These are phyloP conservation scores for Perccottus glenii DNA, from an alignment of 2,113 vertebrate species.

Conservation along the genomic window DNA sequence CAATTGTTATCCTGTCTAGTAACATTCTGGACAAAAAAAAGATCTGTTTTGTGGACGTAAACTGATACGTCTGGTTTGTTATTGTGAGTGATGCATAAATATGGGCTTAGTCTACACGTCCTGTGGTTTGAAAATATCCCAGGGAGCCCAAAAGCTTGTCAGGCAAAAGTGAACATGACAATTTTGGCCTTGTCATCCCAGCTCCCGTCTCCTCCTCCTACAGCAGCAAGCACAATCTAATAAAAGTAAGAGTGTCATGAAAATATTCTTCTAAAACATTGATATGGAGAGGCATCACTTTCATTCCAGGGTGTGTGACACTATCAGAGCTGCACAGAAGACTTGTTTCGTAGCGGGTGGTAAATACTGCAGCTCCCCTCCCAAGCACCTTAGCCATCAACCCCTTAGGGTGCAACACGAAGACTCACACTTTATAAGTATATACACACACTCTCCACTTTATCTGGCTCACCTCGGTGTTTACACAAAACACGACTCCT, in stretches of 20 bases:
- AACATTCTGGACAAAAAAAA: not conserved
- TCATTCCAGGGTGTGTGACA: constrained; percentile 59
- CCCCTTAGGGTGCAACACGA: constrained; percentile 57
- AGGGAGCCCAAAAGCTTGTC: constrained; percentile 49
- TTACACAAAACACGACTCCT: constrained; percentile 38
- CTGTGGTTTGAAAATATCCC: constrained; percentile 37
- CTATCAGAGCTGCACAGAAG: constrained; percentile 65
- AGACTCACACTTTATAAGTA: constrained; percentile 41
- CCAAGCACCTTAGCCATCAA: constrained; percentile 61
- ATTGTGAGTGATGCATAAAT: constrained; percentile 16
- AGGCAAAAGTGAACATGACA: constrained; percentile 50
- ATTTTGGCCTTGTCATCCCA: constrained; percentile 49
- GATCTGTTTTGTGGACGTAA: constrained; percentile 15
- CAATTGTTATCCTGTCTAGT: no score
- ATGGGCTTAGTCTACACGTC: constrained; percentile 9
- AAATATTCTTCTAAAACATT: constrained; percentile 56
- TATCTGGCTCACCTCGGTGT: constrained; percentile 43
- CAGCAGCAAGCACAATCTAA: constrained; percentile 42
- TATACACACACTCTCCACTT: constrained; percentile 26
- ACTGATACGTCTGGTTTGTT: not conserved
- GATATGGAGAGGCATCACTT: constrained; percentile 53
- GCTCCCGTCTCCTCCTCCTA: constrained; percentile 32
- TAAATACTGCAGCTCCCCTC: constrained; percentile 65
- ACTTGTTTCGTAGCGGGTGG: constrained; percentile 73
- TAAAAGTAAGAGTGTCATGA: constrained; percentile 48